Conservation (phyloP, 1,140 invertebrate genomes). For the Laupala kohalensis region DNA sequence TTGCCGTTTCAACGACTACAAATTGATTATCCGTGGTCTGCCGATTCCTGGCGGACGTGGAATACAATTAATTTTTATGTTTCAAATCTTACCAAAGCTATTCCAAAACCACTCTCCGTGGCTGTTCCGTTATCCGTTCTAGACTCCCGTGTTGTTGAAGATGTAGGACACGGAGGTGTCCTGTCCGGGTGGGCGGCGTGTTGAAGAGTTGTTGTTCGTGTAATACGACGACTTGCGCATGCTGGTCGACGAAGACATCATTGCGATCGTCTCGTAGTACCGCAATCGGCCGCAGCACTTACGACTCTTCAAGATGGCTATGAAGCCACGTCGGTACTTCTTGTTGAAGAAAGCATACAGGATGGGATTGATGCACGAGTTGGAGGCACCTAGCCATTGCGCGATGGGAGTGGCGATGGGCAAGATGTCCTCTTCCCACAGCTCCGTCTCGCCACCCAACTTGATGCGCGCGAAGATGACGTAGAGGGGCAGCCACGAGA, state of each 20-base stretch:
- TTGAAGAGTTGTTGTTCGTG: slow-evolving; percentile 41
- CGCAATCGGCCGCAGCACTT: slow-evolving; percentile 68
- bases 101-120: neutral
- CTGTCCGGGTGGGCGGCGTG: slow-evolving; percentile 19
- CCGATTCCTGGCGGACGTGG: neutral
- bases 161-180: slow-evolving; percentile 26
- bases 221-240: slow-evolving; percentile 72
- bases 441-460: slow-evolving; percentile 51
- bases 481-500: slow-evolving; percentile 92
- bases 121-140: neutral
- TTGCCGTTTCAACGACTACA: neutral
- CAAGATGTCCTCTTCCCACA: slow-evolving; percentile 64
- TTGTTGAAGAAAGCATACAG: slow-evolving; percentile 97
- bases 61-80: neutral
- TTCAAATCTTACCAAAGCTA: neutral
- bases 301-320: slow-evolving; percentile 71
- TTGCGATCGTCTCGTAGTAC: slow-evolving; percentile 71
- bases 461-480: slow-evolving; percentile 78
- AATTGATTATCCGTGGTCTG: neutral
- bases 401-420: slow-evolving; percentile 70
- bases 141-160: slow-evolving; percentile 25
- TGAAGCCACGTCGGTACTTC: slow-evolving; percentile 86
- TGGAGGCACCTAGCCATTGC: slow-evolving; percentile 91
- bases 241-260: slow-evolving; percentile 61
- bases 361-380: slow-evolving; percentile 94